These are phyloP conservation scores for Scylla paramamosain DNA, from an alignment of 1,140 invertebrate species.

Conservation along the genomic window DNA sequence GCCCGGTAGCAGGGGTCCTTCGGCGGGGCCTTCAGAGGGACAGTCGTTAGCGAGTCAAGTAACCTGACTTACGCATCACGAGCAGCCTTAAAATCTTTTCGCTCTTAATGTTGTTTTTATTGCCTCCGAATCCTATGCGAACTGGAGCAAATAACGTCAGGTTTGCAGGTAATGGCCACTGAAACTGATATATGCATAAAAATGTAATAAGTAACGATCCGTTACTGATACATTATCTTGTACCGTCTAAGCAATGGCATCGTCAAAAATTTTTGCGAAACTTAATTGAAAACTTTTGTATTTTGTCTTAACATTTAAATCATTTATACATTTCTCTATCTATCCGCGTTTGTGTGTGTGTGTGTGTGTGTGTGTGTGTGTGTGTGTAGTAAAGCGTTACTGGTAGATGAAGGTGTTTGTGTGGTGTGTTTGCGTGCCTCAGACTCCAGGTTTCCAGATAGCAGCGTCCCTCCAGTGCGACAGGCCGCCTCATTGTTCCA, in stretches of 20 bases:
- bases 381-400: not conserved
- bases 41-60: not conserved
- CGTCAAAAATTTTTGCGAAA: not conserved
- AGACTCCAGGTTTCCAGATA: not conserved
- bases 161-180: conserved; percentile 15
- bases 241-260: not conserved
- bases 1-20: not conserved
- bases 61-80: not conserved
- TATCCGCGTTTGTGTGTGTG: conserved; percentile 3
- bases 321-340: conserved; percentile 54
- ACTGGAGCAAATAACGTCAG: not conserved
- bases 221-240: conserved; percentile 6
- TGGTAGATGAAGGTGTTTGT: not conserved
- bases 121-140: not conserved
- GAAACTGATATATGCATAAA: not conserved
- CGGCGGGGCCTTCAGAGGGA: not conserved
- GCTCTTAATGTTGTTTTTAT: conserved; percentile 24
- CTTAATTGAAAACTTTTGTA: not conserved
- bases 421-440: conserved; percentile 13
- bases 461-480: not conserved
- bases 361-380: conserved; percentile 32
- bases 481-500: not conserved
- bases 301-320: not conserved
- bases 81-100: conserved; percentile 2
- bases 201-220: not conserved